These are phyloP conservation scores for Esox lucius DNA, from an alignment of 2,797 vertebrate species.

Conservation along the genomic window DNA sequence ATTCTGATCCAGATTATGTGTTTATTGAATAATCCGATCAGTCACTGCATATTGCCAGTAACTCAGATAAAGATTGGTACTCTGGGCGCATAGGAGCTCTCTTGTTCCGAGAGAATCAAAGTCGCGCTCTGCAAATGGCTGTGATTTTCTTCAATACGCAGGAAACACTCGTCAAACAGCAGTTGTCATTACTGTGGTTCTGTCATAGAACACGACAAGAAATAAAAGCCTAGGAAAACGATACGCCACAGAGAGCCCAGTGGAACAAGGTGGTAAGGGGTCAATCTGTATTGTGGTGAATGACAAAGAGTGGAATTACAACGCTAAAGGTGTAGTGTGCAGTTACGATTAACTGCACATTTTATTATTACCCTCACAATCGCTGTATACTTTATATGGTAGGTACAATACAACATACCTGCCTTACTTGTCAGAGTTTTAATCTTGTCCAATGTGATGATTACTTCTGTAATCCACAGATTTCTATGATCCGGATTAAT, in stretches of 20 bases:
- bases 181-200: too few relatives aligned
- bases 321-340: background rate
- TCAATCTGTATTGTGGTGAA: background rate
- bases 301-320: too few relatives aligned
- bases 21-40: too few relatives aligned
- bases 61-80: too few relatives aligned
- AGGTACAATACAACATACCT: constrained; percentile 25
- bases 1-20: too few relatives aligned
- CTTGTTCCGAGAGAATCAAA: too few relatives aligned
- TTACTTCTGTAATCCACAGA: constrained; percentile 71
- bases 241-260: background rate
- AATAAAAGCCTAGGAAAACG: background rate
- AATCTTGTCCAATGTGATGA: constrained; percentile 62
- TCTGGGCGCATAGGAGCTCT: too few relatives aligned
- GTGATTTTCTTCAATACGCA: too few relatives aligned
- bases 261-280: background rate
- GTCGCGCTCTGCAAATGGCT: too few relatives aligned
- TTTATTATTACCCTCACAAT: constrained; percentile 38
- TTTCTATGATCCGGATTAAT: constrained; percentile 73
- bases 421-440: constrained; percentile 44
- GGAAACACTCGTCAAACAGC: too few relatives aligned
- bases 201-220: background rate
- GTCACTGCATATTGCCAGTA: too few relatives aligned
- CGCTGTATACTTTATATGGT: constrained; percentile 46
- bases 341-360: background rate